Base-by-base conservation (phyloP, 2,113 vertebrate genomes). In the Nycticebus coucang region DNA sequence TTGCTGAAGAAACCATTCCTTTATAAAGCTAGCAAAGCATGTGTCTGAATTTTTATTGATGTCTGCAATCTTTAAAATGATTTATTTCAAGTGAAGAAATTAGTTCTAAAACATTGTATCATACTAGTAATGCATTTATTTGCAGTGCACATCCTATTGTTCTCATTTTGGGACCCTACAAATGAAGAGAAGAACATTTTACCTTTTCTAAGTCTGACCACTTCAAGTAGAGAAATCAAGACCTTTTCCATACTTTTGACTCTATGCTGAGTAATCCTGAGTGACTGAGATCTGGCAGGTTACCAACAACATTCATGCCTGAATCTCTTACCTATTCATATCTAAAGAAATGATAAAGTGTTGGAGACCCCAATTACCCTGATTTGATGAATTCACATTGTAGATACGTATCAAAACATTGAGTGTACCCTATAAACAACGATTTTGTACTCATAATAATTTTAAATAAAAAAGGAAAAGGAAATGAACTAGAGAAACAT, bases 291-390 rank as follows among this genome's bases (percentile, higher is more conserved):
- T 66, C 5, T n/a, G 57, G 68, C 74, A 95, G 30, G 11, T 83
- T 68, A 35, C 19, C 80, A 84, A 9, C 1, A 64, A 4, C 59
- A 35, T 60, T 95, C 26, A 19, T 6, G 45, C 22, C 33, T 80
- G 7, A 4, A 72, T 66, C 95, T 95, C 24, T 71, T 87, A 90
- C 77, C 50, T 68, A 64, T 35, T 96, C 59, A 93, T 86, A n/a
- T 53, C 1, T 81, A 82, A 92, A 93, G 60, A 64, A 64, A 64
- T 28, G 62, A 64, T 28, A 64, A 64, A 64, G 60, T 64, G 24
- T 28, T 64, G 24, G 10, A 64, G 4, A 26, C 60, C 60, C 62
- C 26, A 28, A 28, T 28, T 64, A 64, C 11, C 62, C 62, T 28
- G 26, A 64, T 28, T 64, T 64, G 62, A 64, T 26, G 26, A 64